Conservation (phyloP, 2,797 vertebrate species). For the Enteromius unitaeniatus region DNA sequence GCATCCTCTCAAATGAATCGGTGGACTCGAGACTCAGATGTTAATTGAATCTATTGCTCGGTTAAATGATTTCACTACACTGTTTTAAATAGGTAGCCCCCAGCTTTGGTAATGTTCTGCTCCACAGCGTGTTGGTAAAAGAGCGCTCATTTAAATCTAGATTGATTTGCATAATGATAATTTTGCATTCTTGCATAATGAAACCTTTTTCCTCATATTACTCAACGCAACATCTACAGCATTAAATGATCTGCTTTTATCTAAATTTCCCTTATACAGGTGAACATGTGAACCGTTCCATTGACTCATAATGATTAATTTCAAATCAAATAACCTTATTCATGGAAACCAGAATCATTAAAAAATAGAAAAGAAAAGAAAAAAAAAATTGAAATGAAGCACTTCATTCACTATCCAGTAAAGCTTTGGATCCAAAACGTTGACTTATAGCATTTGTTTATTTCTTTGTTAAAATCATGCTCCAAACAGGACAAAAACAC, state of each 20-base stretch:
- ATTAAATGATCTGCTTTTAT: conserved; percentile 53
- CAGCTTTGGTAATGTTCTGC: conserved; percentile 78
- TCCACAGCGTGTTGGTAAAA: conserved; percentile 81
- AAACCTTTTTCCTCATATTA: conserved; percentile 58
- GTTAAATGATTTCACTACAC: conserved; percentile 81
- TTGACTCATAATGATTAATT: conserved; percentile 43
- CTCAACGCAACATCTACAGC: conserved; percentile 50
- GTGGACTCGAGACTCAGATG: conserved; percentile 74
- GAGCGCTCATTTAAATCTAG: conserved; percentile 78
- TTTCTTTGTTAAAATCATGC: not conserved
- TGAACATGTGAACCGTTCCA: conserved; percentile 47
- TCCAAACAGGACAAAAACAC: not conserved
- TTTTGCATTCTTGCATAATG: conserved; percentile 64
- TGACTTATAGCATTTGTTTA: not conserved
- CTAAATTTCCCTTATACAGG: conserved; percentile 55
- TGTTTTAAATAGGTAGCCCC: conserved; percentile 79
- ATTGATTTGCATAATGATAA: conserved; percentile 81
- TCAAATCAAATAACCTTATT: conserved; percentile 29
- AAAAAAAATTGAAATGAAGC: not conserved
- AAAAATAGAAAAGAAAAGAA: not conserved
- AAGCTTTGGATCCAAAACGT: not conserved
- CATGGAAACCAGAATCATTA: not conserved
- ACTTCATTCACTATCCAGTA: not conserved
- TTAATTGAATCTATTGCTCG: conserved; percentile 82
- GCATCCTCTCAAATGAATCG: conserved; percentile 54